Percentiles rank a stretch among this genome's conserved stretches.
Evolutionary conservation across 2,888 invertebrate genomes (phyloP).

Genomic region (Mesorhabditis sp.): DNA sequence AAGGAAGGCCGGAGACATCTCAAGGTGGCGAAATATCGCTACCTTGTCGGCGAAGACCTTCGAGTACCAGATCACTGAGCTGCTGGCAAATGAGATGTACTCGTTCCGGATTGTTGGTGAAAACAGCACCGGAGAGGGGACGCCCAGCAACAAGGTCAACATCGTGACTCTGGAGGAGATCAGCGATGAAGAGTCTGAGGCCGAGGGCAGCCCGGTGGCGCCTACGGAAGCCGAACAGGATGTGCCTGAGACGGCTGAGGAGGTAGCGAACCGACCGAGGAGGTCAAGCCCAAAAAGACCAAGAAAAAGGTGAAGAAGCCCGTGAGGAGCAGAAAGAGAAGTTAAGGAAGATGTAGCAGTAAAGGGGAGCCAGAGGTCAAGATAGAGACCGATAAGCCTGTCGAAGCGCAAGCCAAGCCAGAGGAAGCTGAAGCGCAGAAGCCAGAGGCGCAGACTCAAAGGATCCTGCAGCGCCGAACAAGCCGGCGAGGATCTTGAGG

Average conservation of each 20-base stretch:
- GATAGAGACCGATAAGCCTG: neutral
- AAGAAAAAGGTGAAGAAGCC: slow-evolving; percentile 7
- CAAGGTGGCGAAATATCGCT: slow-evolving; percentile 33
- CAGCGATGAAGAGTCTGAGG: slow-evolving; percentile 3
- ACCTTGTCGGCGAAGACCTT: slow-evolving; percentile 17
- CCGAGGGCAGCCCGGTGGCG: slow-evolving; percentile 9
- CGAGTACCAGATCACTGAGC: slow-evolving; percentile 25
- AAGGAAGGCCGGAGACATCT: slow-evolving; percentile 34
- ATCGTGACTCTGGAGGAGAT: slow-evolving; percentile 9
- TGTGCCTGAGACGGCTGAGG: slow-evolving; percentile 23
- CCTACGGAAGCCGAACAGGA: slow-evolving; percentile 29
- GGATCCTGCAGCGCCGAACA: slow-evolving; percentile 1
- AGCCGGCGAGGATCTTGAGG: too few species aligned
- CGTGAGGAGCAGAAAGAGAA: neutral
- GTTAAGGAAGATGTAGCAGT: slow-evolving; percentile 10
- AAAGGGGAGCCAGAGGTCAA: slow-evolving; percentile 12
- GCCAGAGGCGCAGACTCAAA: neutral
- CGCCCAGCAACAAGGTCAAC: slow-evolving; percentile 11
- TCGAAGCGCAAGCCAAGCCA: neutral
- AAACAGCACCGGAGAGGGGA: slow-evolving; percentile 32
- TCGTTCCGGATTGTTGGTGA: slow-evolving; percentile 36
- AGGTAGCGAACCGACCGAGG: slow-evolving; percentile 11
- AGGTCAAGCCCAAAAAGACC: slow-evolving; percentile 11
- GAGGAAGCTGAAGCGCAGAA: slow-evolving; percentile 7
- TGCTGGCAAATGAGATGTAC: slow-evolving; percentile 38